Conservation (phyloP, 2,888 invertebrate genomes). For the Polietes domitor region DNA sequence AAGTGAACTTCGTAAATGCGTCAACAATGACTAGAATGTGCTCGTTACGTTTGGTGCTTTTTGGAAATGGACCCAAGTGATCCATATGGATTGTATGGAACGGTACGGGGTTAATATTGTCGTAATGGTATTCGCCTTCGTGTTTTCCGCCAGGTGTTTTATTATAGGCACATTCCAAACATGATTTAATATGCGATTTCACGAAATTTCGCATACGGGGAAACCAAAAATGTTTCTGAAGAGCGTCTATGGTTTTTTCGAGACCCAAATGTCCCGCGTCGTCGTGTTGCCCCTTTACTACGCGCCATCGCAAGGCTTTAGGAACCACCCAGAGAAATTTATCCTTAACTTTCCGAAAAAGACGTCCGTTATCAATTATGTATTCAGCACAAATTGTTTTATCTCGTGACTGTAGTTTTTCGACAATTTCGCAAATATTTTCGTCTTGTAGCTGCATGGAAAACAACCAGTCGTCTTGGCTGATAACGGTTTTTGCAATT, state of each 20-base stretch:
- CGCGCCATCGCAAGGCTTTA: slow-evolving; percentile 37
- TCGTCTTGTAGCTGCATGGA: slow-evolving; percentile 32
- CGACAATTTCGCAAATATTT: background rate
- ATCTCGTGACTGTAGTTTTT: slow-evolving; percentile 25
- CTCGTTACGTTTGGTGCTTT: slow-evolving; percentile 46
- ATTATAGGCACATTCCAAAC: slow-evolving; percentile 73
- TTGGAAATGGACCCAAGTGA: slow-evolving; percentile 54
- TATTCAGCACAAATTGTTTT: slow-evolving; percentile 6
- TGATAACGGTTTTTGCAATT: slow-evolving; percentile 35
- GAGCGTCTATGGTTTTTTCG: slow-evolving; percentile 28
- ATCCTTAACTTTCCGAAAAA: slow-evolving; percentile 43
- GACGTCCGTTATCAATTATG: slow-evolving; percentile 31
- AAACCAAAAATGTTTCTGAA: slow-evolving; percentile 56
- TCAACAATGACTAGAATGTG: slow-evolving; percentile 45
- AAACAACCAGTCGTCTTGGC: slow-evolving; percentile 29
- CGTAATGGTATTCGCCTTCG: slow-evolving; percentile 58
- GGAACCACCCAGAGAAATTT: slow-evolving; percentile 61
- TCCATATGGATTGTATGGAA: slow-evolving; percentile 52
- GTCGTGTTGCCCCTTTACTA: slow-evolving; percentile 37
- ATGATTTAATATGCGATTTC: slow-evolving; percentile 34
- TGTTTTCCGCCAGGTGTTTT: slow-evolving; percentile 69
- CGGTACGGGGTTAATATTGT: slow-evolving; percentile 39
- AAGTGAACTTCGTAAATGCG: slow-evolving; percentile 49
- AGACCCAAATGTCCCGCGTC: slow-evolving; percentile 37
- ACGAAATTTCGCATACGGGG: too few relatives aligned